phyloP scores from a whole-genome alignment of 2,888 invertebrate genomes.

The Phragmatobia fuliginosa region DNA sequence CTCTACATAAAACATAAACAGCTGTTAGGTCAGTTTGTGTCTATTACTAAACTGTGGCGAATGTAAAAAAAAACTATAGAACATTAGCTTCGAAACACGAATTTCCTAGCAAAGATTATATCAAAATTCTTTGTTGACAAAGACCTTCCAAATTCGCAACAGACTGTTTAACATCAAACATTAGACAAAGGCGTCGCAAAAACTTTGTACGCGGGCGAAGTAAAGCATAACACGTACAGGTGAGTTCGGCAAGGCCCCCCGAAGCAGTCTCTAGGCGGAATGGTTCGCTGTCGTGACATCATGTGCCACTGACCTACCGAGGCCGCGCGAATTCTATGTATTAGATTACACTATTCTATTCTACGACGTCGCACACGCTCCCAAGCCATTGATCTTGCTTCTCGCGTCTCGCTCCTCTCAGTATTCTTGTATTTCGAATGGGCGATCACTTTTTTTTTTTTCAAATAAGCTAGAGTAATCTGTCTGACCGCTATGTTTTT shows the following conservation, averaged over 20 bases:
- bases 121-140: slow-evolving; percentile 42
- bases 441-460: slow-evolving; percentile 42
- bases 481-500: slow-evolving; percentile 30
- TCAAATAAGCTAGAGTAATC: slow-evolving; percentile 41
- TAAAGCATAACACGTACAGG: slow-evolving; percentile 48
- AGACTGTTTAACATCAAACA: slow-evolving; percentile 53
- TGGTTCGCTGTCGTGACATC: slow-evolving; percentile 78
- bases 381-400: slow-evolving; percentile 54
- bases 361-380: slow-evolving; percentile 53
- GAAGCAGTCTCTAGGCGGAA: slow-evolving; percentile 63
- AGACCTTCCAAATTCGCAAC: slow-evolving; percentile 43
- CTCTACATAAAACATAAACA: slow-evolving; percentile 9
- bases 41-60: neutral
- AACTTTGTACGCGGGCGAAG: slow-evolving; percentile 51
- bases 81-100: slow-evolving; percentile 20
- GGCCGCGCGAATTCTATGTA: slow-evolving; percentile 69
- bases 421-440: slow-evolving; percentile 48
- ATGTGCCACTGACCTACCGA: slow-evolving; percentile 83
- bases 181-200: slow-evolving; percentile 47
- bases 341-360: slow-evolving; percentile 56
- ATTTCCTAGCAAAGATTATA: slow-evolving; percentile 43
- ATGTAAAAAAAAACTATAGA: slow-evolving; percentile 5
- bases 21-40: slow-evolving; percentile 22
- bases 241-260: slow-evolving; percentile 55
- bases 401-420: slow-evolving; percentile 31